phyloP scores from a whole-genome alignment of 2,888 invertebrate genomes.

The Leptura quadrifasciata region DNA sequence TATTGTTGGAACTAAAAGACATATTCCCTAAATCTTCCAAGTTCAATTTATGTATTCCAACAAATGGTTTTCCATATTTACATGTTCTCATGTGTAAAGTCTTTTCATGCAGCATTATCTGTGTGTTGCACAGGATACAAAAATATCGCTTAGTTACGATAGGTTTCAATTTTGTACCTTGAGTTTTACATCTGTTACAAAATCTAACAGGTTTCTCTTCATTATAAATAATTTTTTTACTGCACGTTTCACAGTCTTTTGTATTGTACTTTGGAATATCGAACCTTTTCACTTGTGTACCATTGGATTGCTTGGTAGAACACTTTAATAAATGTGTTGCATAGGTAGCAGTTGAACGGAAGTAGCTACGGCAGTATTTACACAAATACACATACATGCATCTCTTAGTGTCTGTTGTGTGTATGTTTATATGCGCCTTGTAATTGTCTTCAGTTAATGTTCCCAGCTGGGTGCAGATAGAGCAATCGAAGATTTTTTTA shows the following conservation, averaged over 20 bases:
- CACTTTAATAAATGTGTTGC: conserved; percentile 65
- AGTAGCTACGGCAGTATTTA: conserved; percentile 69
- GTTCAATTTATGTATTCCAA: conserved; percentile 50
- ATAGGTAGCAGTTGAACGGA: conserved; percentile 66
- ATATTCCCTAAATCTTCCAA: conserved; percentile 15
- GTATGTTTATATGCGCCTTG: conserved; percentile 65
- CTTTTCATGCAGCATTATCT: conserved; percentile 57
- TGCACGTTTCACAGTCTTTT: conserved; percentile 53
- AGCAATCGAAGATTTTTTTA: conserved; percentile 58
- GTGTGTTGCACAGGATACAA: conserved; percentile 67
- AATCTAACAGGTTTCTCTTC: conserved; percentile 53
- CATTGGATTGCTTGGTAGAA: conserved; percentile 51
- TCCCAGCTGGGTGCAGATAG: conserved; percentile 59
- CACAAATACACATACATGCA: conserved; percentile 70
- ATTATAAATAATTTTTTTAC: conserved; percentile 56
- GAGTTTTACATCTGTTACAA: conserved; percentile 58
- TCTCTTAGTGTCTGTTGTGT: conserved; percentile 62
- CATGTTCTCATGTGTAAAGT: conserved; percentile 60
- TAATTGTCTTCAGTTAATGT: conserved; percentile 54
- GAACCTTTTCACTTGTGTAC: neutral
- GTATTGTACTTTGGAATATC: conserved; percentile 49
- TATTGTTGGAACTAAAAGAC: conserved; percentile 29
- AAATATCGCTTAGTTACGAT: conserved; percentile 48
- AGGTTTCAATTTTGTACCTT: conserved; percentile 26
- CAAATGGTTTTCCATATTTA: conserved; percentile 62